Conservation (phyloP, 2,888 invertebrate genomes). For the Apodemia hepburni region DNA sequence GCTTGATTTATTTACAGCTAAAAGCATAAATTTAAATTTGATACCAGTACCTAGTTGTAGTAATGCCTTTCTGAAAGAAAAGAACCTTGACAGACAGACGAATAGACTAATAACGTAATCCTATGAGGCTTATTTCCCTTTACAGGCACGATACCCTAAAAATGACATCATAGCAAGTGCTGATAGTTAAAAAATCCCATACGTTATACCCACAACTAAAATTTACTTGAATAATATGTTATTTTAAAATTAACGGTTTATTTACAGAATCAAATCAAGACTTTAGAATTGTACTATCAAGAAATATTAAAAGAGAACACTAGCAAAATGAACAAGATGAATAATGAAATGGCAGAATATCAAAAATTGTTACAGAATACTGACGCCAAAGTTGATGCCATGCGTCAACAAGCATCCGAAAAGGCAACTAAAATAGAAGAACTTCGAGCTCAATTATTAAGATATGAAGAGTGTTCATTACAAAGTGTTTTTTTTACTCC, state of each 20-base stretch:
- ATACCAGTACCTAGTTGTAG: too few relatives aligned
- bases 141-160: too few relatives aligned
- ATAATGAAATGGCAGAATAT: slow-evolving; percentile 58
- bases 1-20: too few relatives aligned
- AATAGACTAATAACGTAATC: background rate
- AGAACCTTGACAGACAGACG: too few relatives aligned
- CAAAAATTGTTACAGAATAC: slow-evolving; percentile 67
- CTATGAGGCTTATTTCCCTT: too few relatives aligned
- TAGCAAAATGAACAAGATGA: slow-evolving; percentile 69
- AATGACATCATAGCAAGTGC: too few relatives aligned
- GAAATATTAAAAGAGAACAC: slow-evolving; percentile 71
- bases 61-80: too few relatives aligned
- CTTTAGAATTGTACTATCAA: slow-evolving; percentile 64
- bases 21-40: too few relatives aligned
- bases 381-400: slow-evolving; percentile 71
- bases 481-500: slow-evolving; percentile 74
- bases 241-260: slow-evolving; percentile 14
- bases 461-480: slow-evolving; percentile 69
- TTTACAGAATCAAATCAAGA: slow-evolving; percentile 74
- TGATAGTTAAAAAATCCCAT: too few relatives aligned
- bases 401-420: slow-evolving; percentile 64
- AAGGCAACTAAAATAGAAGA: slow-evolving; percentile 71
- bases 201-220: too few relatives aligned
- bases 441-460: slow-evolving; percentile 60
- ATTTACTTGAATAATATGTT: too few relatives aligned